Percentiles rank a stretch among this genome's conserved stretches.
Conservation (phyloP, 2,888 invertebrate genomes). For the Stegophylla sp. region DNA sequence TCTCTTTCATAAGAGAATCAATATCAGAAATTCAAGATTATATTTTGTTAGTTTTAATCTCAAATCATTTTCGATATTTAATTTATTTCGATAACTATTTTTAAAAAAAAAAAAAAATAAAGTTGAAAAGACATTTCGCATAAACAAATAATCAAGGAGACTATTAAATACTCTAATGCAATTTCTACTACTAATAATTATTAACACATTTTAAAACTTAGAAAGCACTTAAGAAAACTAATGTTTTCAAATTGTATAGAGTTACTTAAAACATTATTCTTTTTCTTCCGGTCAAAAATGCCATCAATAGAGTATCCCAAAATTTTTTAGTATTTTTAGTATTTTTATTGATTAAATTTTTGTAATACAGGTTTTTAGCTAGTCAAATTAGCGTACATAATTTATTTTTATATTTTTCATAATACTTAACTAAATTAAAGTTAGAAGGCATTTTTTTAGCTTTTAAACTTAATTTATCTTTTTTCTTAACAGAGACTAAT, state of each 20-base stretch:
- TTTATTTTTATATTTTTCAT: neutral
- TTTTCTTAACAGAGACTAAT: slow-evolving; percentile 6
- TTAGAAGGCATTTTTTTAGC: neutral
- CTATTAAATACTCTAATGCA: no score
- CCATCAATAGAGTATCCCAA: neutral
- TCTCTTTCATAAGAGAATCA: no score
- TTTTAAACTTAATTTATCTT: slow-evolving; percentile 21
- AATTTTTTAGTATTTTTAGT: neutral
- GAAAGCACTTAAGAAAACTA: no score
- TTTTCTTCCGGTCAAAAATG: neutral
- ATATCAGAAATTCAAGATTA: no score
- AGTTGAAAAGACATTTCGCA: no score
- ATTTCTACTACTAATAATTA: no score
- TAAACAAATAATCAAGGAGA: no score
- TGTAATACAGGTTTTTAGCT: slow-evolving; percentile 7
- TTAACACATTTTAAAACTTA: no score
- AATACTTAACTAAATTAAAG: slow-evolving; percentile 22
- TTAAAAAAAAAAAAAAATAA: no score
- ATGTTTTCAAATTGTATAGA: slow-evolving; percentile 2
- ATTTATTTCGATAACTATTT: no score
- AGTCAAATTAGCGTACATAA: neutral
- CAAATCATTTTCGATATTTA: no score
- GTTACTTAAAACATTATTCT: neutral
- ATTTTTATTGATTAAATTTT: neutral
- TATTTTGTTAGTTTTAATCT: no score